Base-by-base conservation (phyloP, 2,888 invertebrate genomes). In the Monochamus alternatus region DNA sequence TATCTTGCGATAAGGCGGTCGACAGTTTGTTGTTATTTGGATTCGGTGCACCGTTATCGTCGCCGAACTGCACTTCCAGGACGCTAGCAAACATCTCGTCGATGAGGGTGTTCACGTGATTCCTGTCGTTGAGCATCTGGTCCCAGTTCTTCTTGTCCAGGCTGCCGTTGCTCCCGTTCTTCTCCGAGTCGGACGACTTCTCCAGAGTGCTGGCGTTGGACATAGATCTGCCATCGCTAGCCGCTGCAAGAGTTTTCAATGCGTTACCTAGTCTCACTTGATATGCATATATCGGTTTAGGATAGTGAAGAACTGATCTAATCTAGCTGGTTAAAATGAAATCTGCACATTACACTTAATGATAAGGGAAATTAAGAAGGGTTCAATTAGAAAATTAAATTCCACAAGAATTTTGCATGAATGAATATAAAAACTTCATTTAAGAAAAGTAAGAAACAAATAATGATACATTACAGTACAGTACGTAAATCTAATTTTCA, bases 1-100 rank as follows among this genome's bases (percentile, higher is more conserved):
- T 80, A 14, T 83, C 81, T 64, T 64, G 14, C 14, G 63, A 64
- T 64, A 44, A 14, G 7, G 8, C 47, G 78, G 79, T 52, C 81
- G 82, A 58, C 83, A 80, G 22, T 77, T 65, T 58, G 31, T 32
- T 10, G 69, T 66, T 5, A 38, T 47, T 58, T 22, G 4, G 38
- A 38, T 52, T 43, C 38, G 38, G 31, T 44, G 76, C 63, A 78
- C 38, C 31, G 30, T 81, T 44, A 76, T 82, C 83, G 30, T 83
- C 80, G 71, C 82, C 81, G 5, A 84, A 84, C 58, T 70, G 77
- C n/a, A 84, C 84, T 63, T 88, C 88, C 51, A 88, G 77, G 71
- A 88, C 88, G 76, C 87, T 87, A 3, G 88, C 88, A 74, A 88
- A 87, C 88, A 88, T 88, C 75, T 88, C 88, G 76, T 88, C 88